These are phyloP conservation scores for Danio aesculapii DNA, from an alignment of 2,797 vertebrate genomes.

Conservation along the genomic window DNA sequence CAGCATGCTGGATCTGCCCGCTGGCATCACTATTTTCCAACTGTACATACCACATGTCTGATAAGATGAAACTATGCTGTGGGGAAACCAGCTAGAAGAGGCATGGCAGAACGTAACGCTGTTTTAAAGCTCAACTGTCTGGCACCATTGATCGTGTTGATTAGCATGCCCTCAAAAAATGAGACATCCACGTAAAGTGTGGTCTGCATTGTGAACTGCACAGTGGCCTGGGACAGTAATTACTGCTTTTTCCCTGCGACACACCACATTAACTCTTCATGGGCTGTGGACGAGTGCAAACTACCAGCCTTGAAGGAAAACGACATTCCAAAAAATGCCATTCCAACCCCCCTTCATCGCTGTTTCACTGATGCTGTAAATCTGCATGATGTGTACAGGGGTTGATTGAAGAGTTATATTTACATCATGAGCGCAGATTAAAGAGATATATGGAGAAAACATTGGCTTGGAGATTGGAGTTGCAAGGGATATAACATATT, in stretches of 20 bases:
- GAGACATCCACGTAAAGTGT: slow-evolving; percentile 69
- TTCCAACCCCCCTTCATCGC: slow-evolving; percentile 8
- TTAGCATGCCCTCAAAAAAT: slow-evolving; percentile 63
- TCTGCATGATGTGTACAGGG: slow-evolving; percentile 1
- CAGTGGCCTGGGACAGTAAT: slow-evolving; percentile 69
- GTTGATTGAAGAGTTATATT: slow-evolving; percentile 18
- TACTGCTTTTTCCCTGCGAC: slow-evolving; percentile 65
- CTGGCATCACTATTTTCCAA: slow-evolving; percentile 33
- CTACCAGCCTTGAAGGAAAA: slow-evolving; percentile 71
- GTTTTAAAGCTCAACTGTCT: slow-evolving; percentile 71
- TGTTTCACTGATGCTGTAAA: slow-evolving; percentile 22
- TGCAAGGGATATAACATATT: background rate
- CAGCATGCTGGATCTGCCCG: slow-evolving; percentile 40
- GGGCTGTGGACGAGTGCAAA: slow-evolving; percentile 64
- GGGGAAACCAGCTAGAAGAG: slow-evolving; percentile 48
- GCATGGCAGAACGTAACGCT: slow-evolving; percentile 64
- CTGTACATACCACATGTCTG: slow-evolving; percentile 41
- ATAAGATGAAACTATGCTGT: slow-evolving; percentile 53
- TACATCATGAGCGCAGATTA: slow-evolving; percentile 1
- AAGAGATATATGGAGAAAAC: background rate
- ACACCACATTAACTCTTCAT: slow-evolving; percentile 73
- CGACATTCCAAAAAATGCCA: slow-evolving; percentile 53
- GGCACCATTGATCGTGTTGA: slow-evolving; percentile 64
- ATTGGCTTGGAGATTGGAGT: slow-evolving; percentile 5
- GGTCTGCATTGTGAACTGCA: slow-evolving; percentile 68